These are phyloP conservation scores for Tricholauxania praeusta DNA, from an alignment of 2,888 invertebrate species.

Conservation along the genomic window DNA sequence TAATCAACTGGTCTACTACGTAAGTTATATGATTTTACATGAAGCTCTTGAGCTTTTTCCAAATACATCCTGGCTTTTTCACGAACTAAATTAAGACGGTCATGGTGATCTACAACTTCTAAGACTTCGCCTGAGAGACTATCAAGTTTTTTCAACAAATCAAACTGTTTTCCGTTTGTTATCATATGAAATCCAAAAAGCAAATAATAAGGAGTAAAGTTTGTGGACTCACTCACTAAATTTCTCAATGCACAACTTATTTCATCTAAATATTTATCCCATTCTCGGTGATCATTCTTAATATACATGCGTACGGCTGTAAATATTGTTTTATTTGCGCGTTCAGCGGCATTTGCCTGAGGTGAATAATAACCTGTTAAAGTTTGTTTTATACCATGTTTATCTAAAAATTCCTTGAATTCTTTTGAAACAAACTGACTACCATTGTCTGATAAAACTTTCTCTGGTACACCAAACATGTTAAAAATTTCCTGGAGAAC, in stretches of 20 bases:
- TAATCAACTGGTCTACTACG: slow-evolving; percentile 11
- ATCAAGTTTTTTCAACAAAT: slow-evolving; percentile 9
- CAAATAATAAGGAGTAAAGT: background rate
- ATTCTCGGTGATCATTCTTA: background rate
- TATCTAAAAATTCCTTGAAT: background rate
- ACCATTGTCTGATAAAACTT: slow-evolving; percentile 14
- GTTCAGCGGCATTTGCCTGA: background rate
- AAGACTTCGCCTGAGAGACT: slow-evolving; percentile 9
- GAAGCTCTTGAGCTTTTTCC: slow-evolving; percentile 12
- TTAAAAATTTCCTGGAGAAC: background rate
- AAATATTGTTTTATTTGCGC: background rate
- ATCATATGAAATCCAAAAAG: slow-evolving; percentile 12
- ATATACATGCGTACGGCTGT: background rate
- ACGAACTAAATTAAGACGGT: background rate
- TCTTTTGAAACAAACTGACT: slow-evolving; percentile 7
- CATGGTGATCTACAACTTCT: background rate
- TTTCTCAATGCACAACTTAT: slow-evolving; percentile 1
- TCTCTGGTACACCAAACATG: background rate
- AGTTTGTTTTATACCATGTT: background rate
- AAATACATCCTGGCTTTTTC: background rate
- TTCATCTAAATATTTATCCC: background rate
- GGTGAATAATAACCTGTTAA: slow-evolving; percentile 8
- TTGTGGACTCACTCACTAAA: background rate
- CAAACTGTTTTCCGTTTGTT: background rate
- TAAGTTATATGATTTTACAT: slow-evolving; percentile 16